Evolutionary conservation across 2,888 invertebrate species (phyloP).

Genomic region (Eupeodes luniger): DNA sequence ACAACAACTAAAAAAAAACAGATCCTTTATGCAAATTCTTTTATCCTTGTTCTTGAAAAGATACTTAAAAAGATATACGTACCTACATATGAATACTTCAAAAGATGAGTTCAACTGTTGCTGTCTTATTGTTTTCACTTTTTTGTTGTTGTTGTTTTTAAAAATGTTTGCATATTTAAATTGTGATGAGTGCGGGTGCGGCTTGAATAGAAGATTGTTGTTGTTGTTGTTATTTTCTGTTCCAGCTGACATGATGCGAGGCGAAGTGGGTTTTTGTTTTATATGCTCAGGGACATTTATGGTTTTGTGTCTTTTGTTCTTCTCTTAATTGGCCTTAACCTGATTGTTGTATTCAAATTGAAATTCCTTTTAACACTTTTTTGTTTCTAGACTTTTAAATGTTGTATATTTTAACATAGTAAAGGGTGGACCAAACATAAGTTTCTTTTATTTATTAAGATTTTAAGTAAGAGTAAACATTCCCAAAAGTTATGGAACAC

Average conservation of each 20-base stretch:
- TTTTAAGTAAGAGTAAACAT: too few relatives aligned
- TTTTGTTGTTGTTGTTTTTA: constrained; percentile 1
- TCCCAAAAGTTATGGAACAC: too few relatives aligned
- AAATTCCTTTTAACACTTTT: not conserved
- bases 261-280: not conserved
- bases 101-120: constrained; percentile 64
- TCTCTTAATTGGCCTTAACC: constrained; percentile 20
- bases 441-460: too few relatives aligned
- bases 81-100: constrained; percentile 9
- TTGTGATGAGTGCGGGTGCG: constrained; percentile 8
- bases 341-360: not conserved
- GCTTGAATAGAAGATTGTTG: constrained; percentile 9
- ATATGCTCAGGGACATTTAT: constrained; percentile 12
- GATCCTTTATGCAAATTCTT: constrained; percentile 56
- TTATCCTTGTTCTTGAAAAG: constrained; percentile 61
- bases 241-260: not conserved
- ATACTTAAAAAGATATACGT: constrained; percentile 25
- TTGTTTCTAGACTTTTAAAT: too few relatives aligned
- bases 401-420: too few relatives aligned
- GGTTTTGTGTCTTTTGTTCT: not conserved
- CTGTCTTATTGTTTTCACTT: constrained; percentile 49
- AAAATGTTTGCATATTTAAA: constrained; percentile 16
- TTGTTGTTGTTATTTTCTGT: not conserved
- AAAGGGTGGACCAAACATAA: too few relatives aligned
- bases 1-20: not conserved